A percentile compares a stretch with the other conserved stretches of the same genome.
phyloP scores from a whole-genome alignment of 2,797 vertebrate species.

The Cynopterus sphinx region DNA sequence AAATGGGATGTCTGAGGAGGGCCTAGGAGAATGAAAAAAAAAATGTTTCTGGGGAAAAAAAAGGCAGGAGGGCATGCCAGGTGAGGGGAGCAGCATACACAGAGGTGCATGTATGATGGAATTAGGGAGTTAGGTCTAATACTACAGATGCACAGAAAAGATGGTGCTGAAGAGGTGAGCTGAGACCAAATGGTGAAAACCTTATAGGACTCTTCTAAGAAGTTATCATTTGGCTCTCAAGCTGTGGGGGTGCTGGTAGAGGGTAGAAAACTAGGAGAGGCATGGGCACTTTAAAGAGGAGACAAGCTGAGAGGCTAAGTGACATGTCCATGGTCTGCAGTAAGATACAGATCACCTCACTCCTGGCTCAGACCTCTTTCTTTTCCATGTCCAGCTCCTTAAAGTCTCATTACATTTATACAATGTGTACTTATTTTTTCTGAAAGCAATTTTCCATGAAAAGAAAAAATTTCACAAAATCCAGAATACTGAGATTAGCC shows the following conservation, averaged over 20 bases:
- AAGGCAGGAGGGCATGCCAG: not conserved
- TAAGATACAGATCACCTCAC: not conserved
- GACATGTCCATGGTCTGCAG: not conserved
- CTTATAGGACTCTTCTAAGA: not conserved
- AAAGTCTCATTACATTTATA: not conserved
- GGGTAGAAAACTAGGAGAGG: not conserved
- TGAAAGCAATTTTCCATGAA: not conserved
- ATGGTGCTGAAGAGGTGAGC: not conserved
- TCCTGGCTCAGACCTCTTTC: not conserved
- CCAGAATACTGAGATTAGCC: not conserved
- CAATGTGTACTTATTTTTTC: not conserved
- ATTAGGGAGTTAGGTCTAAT: not conserved
- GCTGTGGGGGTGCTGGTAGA: not conserved
- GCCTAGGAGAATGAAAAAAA: not conserved
- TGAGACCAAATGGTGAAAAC: not conserved
- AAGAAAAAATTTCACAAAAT: not conserved
- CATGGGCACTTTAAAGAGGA: not conserved
- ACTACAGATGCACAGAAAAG: not conserved
- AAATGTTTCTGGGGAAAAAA: not conserved
- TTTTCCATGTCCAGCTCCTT: not conserved
- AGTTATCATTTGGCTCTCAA: not conserved
- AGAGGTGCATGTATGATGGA: not conserved
- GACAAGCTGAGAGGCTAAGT: not conserved
- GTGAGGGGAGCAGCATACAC: not conserved
- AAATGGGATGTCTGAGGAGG: not conserved